These are phyloP conservation scores for Sinella curviseta DNA, from an alignment of 1,140 invertebrate genomes.

Conservation along the genomic window DNA sequence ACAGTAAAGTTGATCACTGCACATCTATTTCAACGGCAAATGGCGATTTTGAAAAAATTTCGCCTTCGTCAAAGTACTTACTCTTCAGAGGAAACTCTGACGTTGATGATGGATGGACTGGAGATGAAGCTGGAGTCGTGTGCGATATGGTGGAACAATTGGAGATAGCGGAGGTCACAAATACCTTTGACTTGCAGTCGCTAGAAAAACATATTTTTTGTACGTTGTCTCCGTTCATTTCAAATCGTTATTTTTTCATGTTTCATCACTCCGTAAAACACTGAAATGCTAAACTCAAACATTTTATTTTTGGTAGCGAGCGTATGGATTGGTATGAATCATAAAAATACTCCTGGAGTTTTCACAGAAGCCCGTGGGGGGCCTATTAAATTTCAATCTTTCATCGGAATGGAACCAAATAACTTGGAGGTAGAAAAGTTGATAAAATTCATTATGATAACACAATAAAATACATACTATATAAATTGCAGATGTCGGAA, in stretches of 20 bases:
- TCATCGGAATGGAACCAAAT: not conserved
- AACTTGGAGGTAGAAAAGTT: slow-evolving; percentile 3
- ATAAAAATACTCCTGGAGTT: not conserved
- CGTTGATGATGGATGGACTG: not conserved
- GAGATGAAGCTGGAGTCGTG: not conserved
- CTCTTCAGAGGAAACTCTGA: not conserved
- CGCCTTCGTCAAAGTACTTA: not conserved
- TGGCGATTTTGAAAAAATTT: not conserved
- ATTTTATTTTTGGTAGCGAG: not conserved
- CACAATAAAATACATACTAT: too few relatives aligned
- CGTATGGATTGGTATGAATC: slow-evolving; percentile 3
- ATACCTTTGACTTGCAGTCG: not conserved
- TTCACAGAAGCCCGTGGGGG: not conserved
- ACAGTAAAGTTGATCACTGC: not conserved
- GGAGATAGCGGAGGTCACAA: not conserved
- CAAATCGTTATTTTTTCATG: not conserved
- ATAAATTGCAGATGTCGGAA: not conserved
- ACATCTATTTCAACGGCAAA: too few relatives aligned
- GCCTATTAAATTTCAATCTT: not conserved
- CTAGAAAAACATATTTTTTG: slow-evolving; percentile 1
- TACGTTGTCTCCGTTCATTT: not conserved
- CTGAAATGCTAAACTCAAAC: not conserved
- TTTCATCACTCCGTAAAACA: not conserved
- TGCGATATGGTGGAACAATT: not conserved
- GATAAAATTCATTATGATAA: too few relatives aligned